Base-by-base conservation (phyloP, 2,113 vertebrate genomes). In the Pseudorhombus dupliciocellatus region DNA sequence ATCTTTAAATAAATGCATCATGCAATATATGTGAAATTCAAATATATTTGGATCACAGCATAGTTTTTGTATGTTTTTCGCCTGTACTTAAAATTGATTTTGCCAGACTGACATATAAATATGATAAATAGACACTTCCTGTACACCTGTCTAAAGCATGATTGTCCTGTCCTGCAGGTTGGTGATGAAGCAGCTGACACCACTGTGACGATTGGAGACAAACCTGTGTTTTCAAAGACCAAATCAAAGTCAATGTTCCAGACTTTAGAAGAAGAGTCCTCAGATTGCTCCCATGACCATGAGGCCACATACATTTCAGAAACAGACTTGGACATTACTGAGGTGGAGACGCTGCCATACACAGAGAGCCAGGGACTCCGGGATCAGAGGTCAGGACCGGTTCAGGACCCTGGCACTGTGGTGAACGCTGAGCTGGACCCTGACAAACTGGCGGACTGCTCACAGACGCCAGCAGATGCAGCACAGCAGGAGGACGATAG, bases 251-350 rank as follows among this genome's bases (percentile, higher is more conserved):
- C 4, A 11, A 28, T 52, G 34, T 0, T 26, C 21, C 30, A 66
- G 30, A 24, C 16, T 44, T 4, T 50, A 25, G 66, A 70, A 44
- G 74, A 77, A 12, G 55, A 75, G 7, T 74, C 70, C 5, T 72
- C 62, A 6, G 85, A 90, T 55, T 59, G 61, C 2, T 24, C 34
- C 0, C 67, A 82, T 5, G 76, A 4, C 3, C 65, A 57, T n/a
- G 84, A 87, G 2, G 34, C 7, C 2, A 77, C 75, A 0, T 84
- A 11, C 0, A 65, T 88, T 52, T 92, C 90, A 22, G 88, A 93
- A 66, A 70, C 85, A 26, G 87, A 87, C 44, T 4, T 71, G 68
- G 91, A 92, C 52, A 63, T 73, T 4, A 61, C 85, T 44, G 86
- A 88, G 40, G 52, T 75, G 68, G 75, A 90, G 69, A 87, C 83